Percentiles rank a stretch among this genome's conserved stretches.
Evolutionary conservation across 92 coral and sea anemone genomes (phyloP).

Genomic region (Zoanthus gigantus): DNA sequence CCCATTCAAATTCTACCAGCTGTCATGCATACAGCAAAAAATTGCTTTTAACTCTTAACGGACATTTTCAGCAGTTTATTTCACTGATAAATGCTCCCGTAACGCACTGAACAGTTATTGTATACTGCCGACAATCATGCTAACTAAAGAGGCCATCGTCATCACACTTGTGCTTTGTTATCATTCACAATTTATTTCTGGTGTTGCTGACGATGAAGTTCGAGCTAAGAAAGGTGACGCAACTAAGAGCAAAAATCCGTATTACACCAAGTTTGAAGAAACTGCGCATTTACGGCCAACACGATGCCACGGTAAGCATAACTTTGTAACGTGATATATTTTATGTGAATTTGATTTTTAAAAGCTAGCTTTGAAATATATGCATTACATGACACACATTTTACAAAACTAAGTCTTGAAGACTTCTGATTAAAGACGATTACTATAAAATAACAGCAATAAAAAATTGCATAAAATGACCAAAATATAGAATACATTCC

Average conservation of each 20-base stretch:
- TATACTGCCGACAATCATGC: not conserved
- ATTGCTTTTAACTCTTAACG: not conserved
- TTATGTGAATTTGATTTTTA: not conserved
- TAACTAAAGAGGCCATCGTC: not conserved
- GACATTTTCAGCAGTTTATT: not conserved
- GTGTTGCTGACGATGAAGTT: not conserved
- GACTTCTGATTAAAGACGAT: too few relatives aligned
- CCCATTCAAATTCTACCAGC: slow-evolving; percentile 3
- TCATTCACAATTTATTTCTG: not conserved
- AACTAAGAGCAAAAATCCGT: slow-evolving; percentile 75
- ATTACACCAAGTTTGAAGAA: slow-evolving; percentile 88
- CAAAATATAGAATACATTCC: too few relatives aligned
- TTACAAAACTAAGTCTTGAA: too few relatives aligned
- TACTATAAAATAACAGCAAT: too few relatives aligned
- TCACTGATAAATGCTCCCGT: not conserved
- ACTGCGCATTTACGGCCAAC: slow-evolving; percentile 83
- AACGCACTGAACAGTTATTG: not conserved
- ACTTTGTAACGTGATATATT: not conserved
- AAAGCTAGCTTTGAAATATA: too few relatives aligned
- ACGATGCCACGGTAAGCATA: slow-evolving; percentile 84
- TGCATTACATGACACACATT: too few relatives aligned
- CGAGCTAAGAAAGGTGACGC: slow-evolving; percentile 30
- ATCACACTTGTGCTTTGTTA: slow-evolving; percentile 1
- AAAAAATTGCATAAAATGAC: too few relatives aligned
- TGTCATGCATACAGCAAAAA: slow-evolving; percentile 12